These are phyloP conservation scores for Halictus ligatus DNA, from an alignment of 2,888 invertebrate genomes.

Conservation along the genomic window DNA sequence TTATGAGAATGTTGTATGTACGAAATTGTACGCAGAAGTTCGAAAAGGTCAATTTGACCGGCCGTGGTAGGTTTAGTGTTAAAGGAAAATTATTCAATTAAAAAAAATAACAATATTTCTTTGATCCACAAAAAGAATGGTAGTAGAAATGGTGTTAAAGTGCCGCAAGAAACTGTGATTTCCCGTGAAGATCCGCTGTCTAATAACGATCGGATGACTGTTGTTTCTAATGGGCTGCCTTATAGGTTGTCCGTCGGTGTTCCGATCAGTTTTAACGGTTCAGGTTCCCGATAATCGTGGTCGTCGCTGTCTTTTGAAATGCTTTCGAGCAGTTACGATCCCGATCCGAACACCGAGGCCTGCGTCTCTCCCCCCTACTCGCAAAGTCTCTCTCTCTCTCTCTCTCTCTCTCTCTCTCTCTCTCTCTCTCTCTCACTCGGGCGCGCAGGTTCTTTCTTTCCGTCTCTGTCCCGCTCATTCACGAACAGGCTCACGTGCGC, in stretches of 20 bases:
- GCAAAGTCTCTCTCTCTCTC: neutral
- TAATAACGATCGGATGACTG: neutral
- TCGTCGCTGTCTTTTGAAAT: slow-evolving; percentile 67
- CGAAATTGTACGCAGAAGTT: too few species aligned
- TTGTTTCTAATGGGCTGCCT: neutral
- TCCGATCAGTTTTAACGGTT: slow-evolving; percentile 45
- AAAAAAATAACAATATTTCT: neutral
- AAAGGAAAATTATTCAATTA: neutral
- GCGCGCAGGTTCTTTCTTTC: slow-evolving; percentile 23
- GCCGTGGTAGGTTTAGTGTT: neutral
- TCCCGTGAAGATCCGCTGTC: neutral
- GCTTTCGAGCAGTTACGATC: slow-evolving; percentile 59
- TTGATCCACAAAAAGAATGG: too few species aligned
- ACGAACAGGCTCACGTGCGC: slow-evolving; percentile 54
- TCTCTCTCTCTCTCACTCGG: neutral
- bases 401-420: neutral
- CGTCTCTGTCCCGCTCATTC: slow-evolving; percentile 62
- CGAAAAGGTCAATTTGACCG: too few species aligned
- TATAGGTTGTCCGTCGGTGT: neutral
- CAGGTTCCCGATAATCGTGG: slow-evolving; percentile 63
- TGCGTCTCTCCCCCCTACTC: slow-evolving; percentile 38
- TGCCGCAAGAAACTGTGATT: neutral
- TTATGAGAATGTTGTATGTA: too few species aligned
- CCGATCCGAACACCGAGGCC: slow-evolving; percentile 36
- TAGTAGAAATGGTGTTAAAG: neutral